These are phyloP conservation scores for Cichlasoma orientale DNA, from an alignment of 2,797 vertebrate species.

Conservation along the genomic window DNA sequence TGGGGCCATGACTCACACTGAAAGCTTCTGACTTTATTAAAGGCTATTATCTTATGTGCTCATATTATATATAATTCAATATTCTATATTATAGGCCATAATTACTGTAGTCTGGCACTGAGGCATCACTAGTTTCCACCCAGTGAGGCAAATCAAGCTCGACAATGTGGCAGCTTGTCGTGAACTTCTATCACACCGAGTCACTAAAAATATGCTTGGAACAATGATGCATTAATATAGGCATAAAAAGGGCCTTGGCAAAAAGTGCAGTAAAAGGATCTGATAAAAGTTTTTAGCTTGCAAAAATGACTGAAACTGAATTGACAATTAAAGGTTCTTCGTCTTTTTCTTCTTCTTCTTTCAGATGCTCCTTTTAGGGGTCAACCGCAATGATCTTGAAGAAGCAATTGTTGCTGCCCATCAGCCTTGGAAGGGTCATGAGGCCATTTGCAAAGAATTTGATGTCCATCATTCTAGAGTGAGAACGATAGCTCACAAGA, in stretches of 20 bases:
- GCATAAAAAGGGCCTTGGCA: not conserved
- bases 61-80: not conserved
- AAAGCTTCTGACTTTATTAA: conserved; percentile 35
- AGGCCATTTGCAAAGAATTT: not conserved
- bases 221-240: not conserved
- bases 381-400: not conserved
- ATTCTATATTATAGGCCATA: not conserved
- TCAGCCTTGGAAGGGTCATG: not conserved
- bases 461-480: too few species aligned
- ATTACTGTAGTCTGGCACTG: not conserved
- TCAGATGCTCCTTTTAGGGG: not conserved
- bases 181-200: not conserved
- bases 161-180: not conserved
- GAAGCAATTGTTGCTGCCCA: not conserved
- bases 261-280: not conserved
- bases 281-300: not conserved
- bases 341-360: not conserved
- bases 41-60: conserved; percentile 11
- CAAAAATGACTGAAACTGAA: not conserved
- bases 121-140: not conserved
- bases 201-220: not conserved
- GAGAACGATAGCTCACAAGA: too few species aligned
- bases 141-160: not conserved
- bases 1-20: conserved; percentile 33
- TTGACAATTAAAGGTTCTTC: not conserved